A percentile compares a stretch with the other conserved stretches of the same genome.
Evolutionary conservation across 1,140 invertebrate genomes (phyloP).

Genomic region (Holcopasites calliopsidis): DNA sequence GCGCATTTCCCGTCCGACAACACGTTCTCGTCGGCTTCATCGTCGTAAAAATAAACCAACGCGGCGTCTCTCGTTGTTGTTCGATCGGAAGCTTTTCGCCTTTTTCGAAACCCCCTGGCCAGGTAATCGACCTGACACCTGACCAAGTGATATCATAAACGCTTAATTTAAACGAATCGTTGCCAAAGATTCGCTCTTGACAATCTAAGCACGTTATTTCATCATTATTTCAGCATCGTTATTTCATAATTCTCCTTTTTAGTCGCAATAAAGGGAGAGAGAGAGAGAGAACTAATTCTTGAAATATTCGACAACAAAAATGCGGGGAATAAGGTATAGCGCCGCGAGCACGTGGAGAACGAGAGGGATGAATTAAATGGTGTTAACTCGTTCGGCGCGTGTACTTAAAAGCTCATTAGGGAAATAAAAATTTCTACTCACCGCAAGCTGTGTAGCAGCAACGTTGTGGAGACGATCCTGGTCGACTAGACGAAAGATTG

Average conservation of each 20-base stretch:
- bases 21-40: conserved; percentile 33
- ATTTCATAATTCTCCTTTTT: no score
- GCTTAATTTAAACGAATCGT: no score
- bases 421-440: conserved; percentile 45
- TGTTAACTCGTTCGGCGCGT: conserved; percentile 1
- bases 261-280: no score
- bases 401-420: conserved; percentile 45
- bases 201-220: no score
- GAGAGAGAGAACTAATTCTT: background rate
- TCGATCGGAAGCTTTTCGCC: background rate
- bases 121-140: background rate
- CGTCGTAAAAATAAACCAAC: conserved; percentile 35
- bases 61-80: background rate
- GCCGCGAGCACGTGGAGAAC: background rate
- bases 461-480: background rate
- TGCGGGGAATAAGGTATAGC: background rate
- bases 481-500: conserved; percentile 16
- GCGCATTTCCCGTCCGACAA: conserved; percentile 41
- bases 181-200: no score
- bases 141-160: background rate
- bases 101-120: background rate
- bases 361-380: background rate
- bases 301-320: background rate
- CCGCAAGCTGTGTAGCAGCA: conserved; percentile 15
- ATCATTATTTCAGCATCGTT: no score